phyloP scores from a whole-genome alignment of 2,113 vertebrate genomes.

The Ochotona princeps region DNA sequence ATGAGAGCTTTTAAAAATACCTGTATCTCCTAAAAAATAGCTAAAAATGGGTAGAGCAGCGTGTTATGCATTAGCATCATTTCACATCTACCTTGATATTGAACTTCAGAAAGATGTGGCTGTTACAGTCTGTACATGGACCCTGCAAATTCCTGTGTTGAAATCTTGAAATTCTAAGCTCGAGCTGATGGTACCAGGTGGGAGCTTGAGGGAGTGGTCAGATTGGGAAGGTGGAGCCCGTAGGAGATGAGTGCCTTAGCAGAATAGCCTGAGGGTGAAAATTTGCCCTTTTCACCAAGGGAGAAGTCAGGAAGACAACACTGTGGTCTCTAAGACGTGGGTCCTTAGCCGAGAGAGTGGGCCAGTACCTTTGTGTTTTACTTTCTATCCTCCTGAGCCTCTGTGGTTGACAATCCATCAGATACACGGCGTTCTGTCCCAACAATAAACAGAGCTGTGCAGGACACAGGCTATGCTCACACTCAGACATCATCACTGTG shows the following conservation, averaged over 20 bases:
- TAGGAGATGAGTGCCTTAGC: not conserved
- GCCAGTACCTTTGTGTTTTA: not conserved
- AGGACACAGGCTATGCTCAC: not conserved
- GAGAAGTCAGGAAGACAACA: not conserved
- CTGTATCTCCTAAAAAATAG: too few relatives aligned
- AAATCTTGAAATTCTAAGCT: not conserved
- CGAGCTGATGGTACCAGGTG: not conserved
- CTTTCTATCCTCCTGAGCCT: not conserved
- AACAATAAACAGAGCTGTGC: not conserved
- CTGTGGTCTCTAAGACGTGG: not conserved
- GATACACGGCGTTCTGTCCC: not conserved
- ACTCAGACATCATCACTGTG: not conserved
- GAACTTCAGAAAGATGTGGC: not conserved
- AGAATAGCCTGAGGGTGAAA: not conserved
- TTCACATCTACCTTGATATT: not conserved
- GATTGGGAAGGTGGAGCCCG: not conserved
- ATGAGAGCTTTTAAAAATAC: not conserved
- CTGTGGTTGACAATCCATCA: not conserved
- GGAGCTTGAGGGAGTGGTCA: not conserved
- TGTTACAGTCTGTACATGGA: not conserved
- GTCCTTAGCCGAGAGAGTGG: not conserved
- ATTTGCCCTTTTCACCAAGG: not conserved
- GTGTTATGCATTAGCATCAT: not conserved
- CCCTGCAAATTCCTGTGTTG: not conserved
- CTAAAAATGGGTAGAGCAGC: not conserved